Base-by-base conservation (phyloP, 2,888 invertebrate genomes). In the Terebella lapidaria region DNA sequence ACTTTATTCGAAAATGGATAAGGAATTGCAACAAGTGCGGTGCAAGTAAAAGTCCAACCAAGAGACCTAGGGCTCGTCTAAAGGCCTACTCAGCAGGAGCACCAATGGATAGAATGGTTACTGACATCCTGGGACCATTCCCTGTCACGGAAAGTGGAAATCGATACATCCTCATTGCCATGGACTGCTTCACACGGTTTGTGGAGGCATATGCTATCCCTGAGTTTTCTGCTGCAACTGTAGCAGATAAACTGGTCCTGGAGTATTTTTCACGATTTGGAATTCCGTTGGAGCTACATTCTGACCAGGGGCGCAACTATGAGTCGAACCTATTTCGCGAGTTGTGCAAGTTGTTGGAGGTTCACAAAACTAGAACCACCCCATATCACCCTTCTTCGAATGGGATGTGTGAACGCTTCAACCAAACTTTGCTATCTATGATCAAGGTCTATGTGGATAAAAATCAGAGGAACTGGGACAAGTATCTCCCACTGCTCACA, bases 401-500 rank as follows among this genome's bases (percentile, higher is more conserved):
- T 26, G 46, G 57, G 3, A n/a, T 54, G 5, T 24, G 15, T 22
- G 57, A 57, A 26, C 15, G 57, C 4, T 57, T 4, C 4, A 49
- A 57, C 22, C 47, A 15, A 26, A 57, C 57, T 3, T 53, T 57
- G 26, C 10, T 25, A 5, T 3, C 47, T 5, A 53, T 57, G 57
- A 5, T 57, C 5, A 20, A 4, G 49, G 27, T 10, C 15, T 10
- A 15, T 3, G 57, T 54, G 10, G 27, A 5, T 26, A 24, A 51
- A 27, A 57, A 30, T 27, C 47, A 54, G 25, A 10, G 27, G n/a
- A 25, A 57, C 25, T 57, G 57, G 57, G 49, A 51, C 24, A 49
- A 55, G 10, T 3, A 10, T 3, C 10, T 57, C 4, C 57, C 57
- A 5, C 28, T 20, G 5, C 15, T 57, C 10, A 27, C 18, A 4